Evolutionary conservation across 2,888 invertebrate genomes (phyloP), one percentile per base, ranked within the genome.

Genomic region (Sylvicola cinctus): DNA sequence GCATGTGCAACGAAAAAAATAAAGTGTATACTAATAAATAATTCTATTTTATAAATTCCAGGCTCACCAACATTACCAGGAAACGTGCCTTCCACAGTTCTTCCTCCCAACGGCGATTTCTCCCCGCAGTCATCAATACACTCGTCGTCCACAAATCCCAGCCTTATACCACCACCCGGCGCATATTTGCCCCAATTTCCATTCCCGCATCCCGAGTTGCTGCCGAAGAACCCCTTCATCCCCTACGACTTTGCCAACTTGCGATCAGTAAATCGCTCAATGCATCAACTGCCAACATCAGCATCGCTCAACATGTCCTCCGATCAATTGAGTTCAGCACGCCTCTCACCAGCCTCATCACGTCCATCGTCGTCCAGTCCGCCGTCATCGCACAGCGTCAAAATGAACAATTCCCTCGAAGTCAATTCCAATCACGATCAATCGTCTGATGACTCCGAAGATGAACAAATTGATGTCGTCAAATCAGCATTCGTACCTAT

Each of bases 401-500:
- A 55, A 42, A 45, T 57, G 34, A 68, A 69, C 47, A 62, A 64
- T 0, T 68, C 68, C 40, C 65, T 67, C 2, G 69, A 70, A 49
- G 66, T 66, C 13, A 70, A 69, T 48, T 75, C 74, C 10, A 67
- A 70, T 10, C 59, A 60, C 33, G 62, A 62, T 27, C 55, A 59
- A 32, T 52, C 54, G 11, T 66, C 70, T 4, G 70, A 69, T 38
- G 67, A 67, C 40, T 72, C 73, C 1, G 74, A 74, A 31, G 75
- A 76, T 38, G 75, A 75, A 46, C 70, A 71, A 36, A 76, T 76
- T 44, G 77, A 76, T 47, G 77, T 77, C 16, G 77, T 77, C 0
- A 74, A 72, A 45, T 77, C 77, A 0, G 77, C 77, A 3, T 78
- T 75, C 53, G 70, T 73, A 32, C 74, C 75, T 15, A 71, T 73